A percentile compares a stretch with the other conserved stretches of the same genome.
phyloP scores from a whole-genome alignment of 1,140 invertebrate genomes.

The Drosophila novamexicana region DNA sequence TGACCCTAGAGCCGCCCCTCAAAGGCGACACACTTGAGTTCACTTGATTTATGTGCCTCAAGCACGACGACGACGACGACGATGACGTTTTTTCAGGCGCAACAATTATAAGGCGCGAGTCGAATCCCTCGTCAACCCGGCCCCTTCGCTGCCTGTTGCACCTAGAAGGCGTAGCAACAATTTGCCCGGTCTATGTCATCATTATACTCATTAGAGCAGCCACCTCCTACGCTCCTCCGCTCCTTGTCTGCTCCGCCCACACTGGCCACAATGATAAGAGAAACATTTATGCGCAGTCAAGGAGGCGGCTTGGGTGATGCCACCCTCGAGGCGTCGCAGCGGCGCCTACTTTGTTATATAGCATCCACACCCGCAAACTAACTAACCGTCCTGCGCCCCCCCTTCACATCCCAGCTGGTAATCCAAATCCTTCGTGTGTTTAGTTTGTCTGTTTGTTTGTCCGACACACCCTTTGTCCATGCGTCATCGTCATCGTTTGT shows the following conservation, averaged over 20 bases:
- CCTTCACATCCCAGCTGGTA: not conserved
- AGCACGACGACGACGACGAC: constrained; percentile 13
- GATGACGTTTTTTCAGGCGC: constrained; percentile 2
- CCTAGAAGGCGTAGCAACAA: not conserved
- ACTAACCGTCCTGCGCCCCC: too few species aligned
- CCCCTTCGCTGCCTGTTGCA: too few species aligned
- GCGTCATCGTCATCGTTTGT: constrained; percentile 65
- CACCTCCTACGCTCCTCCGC: not conserved
- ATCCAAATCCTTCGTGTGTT: constrained; percentile 47
- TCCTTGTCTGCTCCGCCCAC: too few species aligned
- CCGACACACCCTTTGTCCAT: constrained; percentile 62
- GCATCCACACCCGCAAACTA: constrained; percentile 17
- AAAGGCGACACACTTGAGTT: constrained; percentile 1
- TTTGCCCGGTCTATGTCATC: constrained; percentile 54
- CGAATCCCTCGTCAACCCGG: not conserved
- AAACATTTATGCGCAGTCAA: constrained; percentile 52
- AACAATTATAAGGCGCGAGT: constrained; percentile 61
- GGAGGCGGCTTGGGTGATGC: not conserved
- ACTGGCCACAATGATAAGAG: constrained; percentile 7
- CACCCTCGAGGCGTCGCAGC: constrained; percentile 40
- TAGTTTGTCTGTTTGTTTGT: not conserved
- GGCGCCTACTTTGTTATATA: constrained; percentile 39
- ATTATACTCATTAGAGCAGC: constrained; percentile 59
- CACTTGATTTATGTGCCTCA: constrained; percentile 29
- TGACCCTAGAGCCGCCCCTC: not conserved